A percentile compares a stretch with the other conserved stretches of the same genome.
These are phyloP conservation scores for Xylocopa sonorina DNA, from an alignment of 1,140 invertebrate species.

Conservation along the genomic window DNA sequence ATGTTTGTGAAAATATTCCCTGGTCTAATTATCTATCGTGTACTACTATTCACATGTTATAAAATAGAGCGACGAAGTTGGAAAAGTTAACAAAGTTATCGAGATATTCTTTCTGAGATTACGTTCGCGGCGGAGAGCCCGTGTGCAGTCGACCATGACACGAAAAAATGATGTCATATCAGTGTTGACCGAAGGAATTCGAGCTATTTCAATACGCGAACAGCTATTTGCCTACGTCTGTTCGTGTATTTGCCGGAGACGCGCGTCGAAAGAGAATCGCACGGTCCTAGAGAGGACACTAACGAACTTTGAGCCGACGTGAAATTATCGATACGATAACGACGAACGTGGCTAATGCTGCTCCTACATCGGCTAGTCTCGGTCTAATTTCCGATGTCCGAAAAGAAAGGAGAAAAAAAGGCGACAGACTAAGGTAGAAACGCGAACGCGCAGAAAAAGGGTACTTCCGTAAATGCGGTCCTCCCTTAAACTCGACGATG, in stretches of 20 bases:
- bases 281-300: background rate
- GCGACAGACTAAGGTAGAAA: too few relatives aligned
- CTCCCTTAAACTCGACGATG: too few relatives aligned
- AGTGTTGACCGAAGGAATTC: background rate
- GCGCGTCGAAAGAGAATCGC: background rate
- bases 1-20: too few relatives aligned
- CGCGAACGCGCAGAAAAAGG: background rate
- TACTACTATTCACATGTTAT: too few relatives aligned
- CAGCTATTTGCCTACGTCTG: background rate
- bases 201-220: background rate
- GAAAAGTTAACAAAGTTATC: too few relatives aligned
- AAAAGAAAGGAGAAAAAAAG: background rate
- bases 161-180: background rate
- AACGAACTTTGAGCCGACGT: slow-evolving; percentile 8
- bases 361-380: background rate
- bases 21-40: too few relatives aligned
- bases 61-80: too few relatives aligned
- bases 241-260: background rate
- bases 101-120: too few relatives aligned
- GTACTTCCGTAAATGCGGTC: too few relatives aligned
- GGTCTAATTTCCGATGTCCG: background rate
- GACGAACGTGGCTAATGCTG: background rate
- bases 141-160: background rate
- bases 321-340: slow-evolving; percentile 25
- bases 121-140: background rate